These are phyloP conservation scores for Xanthia togata DNA, from an alignment of 2,888 invertebrate species.

Conservation along the genomic window DNA sequence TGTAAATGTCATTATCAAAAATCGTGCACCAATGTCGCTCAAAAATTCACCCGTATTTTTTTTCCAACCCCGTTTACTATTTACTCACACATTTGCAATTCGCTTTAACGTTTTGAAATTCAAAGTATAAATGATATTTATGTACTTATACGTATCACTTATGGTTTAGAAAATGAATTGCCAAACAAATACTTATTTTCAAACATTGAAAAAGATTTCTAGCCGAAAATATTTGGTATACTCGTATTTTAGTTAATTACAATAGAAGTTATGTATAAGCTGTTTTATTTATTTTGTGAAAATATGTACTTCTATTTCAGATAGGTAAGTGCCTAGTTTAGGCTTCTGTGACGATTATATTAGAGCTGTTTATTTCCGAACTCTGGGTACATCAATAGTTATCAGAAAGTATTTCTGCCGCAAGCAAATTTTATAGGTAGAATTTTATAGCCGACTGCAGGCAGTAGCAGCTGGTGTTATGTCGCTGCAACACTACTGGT, in stretches of 20 bases:
- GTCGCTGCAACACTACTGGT: too few relatives aligned
- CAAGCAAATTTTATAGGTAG: too few relatives aligned
- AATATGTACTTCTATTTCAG: neutral
- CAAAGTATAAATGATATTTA: constrained; percentile 18
- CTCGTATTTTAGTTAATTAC: constrained; percentile 5
- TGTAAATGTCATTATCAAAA: neutral
- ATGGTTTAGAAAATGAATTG: neutral
- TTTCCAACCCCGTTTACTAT: constrained; percentile 52
- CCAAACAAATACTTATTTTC: constrained; percentile 2
- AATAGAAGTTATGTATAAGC: neutral
- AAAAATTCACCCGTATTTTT: constrained; percentile 39
- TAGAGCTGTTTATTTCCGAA: too few relatives aligned
- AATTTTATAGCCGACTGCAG: too few relatives aligned
- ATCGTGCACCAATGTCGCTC: neutral
- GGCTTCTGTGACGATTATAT: too few relatives aligned
- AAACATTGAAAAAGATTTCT: constrained; percentile 2
- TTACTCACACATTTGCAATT: constrained; percentile 64
- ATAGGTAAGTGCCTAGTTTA: neutral
- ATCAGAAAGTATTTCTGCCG: too few relatives aligned
- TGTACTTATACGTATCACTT: constrained; percentile 2
- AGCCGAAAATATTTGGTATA: neutral
- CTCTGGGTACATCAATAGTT: too few relatives aligned
- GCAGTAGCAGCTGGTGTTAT: too few relatives aligned
- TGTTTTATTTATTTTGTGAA: constrained; percentile 2
- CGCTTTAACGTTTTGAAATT: constrained; percentile 56